A percentile compares a stretch with the other conserved stretches of the same genome.
phyloP scores from a whole-genome alignment of 2,113 vertebrate genomes.

The Petrocephalus microphthalmus region DNA sequence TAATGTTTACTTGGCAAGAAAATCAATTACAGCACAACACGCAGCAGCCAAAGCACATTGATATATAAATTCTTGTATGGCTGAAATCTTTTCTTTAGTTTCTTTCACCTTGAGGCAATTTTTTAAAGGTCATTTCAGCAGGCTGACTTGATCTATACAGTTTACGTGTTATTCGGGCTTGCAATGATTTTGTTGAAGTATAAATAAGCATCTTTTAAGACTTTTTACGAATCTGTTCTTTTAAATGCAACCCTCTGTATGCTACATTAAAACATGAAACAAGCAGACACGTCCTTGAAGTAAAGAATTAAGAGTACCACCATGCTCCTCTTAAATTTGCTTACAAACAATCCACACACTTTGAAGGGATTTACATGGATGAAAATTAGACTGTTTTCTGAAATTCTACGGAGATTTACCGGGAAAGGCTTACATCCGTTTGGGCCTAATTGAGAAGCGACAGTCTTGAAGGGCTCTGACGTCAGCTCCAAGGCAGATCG shows the following conservation, averaged over 20 bases:
- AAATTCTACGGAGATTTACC: not conserved
- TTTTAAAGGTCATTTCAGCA: not conserved
- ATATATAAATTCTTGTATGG: constrained; percentile 10
- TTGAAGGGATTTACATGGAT: not conserved
- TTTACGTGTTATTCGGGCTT: not conserved
- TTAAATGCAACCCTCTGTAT: not conserved
- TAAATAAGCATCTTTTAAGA: not conserved
- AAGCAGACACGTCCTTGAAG: not conserved
- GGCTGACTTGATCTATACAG: not conserved
- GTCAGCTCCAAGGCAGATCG: not conserved
- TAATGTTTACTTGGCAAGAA: constrained; percentile 21
- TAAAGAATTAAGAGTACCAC: not conserved
- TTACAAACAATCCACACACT: not conserved
- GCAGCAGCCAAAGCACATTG: not conserved
- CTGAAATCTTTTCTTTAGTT: not conserved
- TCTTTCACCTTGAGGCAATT: constrained; percentile 8
- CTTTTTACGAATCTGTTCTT: not conserved
- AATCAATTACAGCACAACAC: constrained; percentile 9
- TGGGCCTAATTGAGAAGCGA: not conserved
- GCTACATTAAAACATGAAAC: not conserved
- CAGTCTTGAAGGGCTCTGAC: not conserved
- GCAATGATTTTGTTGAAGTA: not conserved
- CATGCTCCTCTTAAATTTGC: not conserved
- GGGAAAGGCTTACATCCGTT: not conserved
- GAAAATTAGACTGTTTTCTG: not conserved